Evolutionary conservation across 2,888 invertebrate genomes (phyloP).

Genomic region (Spilarctia lutea): DNA sequence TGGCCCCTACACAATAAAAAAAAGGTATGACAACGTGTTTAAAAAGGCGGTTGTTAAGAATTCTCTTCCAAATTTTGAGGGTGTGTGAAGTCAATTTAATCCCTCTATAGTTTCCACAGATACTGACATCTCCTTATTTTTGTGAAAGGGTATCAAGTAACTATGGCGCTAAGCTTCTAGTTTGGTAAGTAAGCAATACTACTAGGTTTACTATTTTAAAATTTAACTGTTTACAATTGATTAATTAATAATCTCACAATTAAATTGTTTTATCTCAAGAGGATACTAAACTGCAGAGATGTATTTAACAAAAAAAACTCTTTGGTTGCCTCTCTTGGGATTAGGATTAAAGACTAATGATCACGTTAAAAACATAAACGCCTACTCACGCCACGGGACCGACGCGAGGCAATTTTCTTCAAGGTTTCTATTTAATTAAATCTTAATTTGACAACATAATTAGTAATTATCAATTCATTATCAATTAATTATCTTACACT

Average conservation of each 20-base stretch:
- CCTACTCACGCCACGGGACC: not conserved
- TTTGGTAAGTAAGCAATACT: too few species aligned
- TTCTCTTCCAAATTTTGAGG: too few species aligned
- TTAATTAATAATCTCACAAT: not conserved
- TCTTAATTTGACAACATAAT: not conserved
- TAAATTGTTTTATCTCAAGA: not conserved
- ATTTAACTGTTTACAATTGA: not conserved
- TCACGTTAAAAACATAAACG: not conserved
- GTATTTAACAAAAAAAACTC: not conserved
- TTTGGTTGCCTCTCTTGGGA: not conserved
- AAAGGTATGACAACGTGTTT: too few species aligned
- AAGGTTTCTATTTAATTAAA: not conserved
- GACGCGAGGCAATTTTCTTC: not conserved
- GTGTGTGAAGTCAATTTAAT: too few species aligned
- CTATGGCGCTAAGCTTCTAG: too few species aligned
- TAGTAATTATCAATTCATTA: not conserved
- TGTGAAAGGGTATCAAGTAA: too few species aligned
- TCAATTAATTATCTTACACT: not conserved
- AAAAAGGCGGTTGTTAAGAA: too few species aligned
- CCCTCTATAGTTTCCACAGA: too few species aligned
- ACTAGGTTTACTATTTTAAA: not conserved
- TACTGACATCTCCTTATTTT: too few species aligned
- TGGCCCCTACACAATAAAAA: too few species aligned
- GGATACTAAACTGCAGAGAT: not conserved
- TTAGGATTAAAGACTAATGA: not conserved